phyloP scores from a whole-genome alignment of 35 echinoderm and acorn worm genomes.

The Hemicentrotus pulcherrimus region DNA sequence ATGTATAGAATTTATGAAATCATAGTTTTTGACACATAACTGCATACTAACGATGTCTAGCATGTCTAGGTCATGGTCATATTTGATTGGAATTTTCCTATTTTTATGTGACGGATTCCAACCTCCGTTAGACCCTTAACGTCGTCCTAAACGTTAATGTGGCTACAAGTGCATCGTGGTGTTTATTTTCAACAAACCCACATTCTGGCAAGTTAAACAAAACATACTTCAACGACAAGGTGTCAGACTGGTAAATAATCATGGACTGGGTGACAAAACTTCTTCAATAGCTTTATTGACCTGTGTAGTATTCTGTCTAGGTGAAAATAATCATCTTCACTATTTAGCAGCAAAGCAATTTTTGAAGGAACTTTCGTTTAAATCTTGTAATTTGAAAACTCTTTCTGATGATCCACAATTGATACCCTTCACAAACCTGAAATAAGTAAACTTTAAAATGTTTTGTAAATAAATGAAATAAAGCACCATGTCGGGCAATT shows the following conservation, averaged over 20 bases:
- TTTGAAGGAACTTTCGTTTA: too few species aligned
- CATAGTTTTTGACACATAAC: constrained; percentile 2
- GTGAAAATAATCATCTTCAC: background rate
- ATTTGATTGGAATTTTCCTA: background rate
- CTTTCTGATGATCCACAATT: too few species aligned
- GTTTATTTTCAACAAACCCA: background rate
- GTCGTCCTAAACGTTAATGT: background rate
- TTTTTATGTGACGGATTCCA: background rate
- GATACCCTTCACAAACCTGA: too few species aligned
- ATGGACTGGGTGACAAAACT: background rate
- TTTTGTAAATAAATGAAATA: too few species aligned
- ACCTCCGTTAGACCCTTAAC: background rate
- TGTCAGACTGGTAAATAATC: background rate
- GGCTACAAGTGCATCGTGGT: background rate
- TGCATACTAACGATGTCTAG: background rate
- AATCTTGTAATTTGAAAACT: too few species aligned
- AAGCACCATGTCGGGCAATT: too few species aligned
- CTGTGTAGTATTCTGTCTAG: background rate
- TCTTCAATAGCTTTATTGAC: background rate
- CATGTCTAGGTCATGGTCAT: background rate
- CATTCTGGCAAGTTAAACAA: background rate
- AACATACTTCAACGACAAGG: background rate
- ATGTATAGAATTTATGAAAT: background rate
- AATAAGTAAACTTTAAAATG: too few species aligned
- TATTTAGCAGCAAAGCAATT: too few species aligned